Evolutionary conservation across 2,888 invertebrate species (phyloP).

Genomic region (Myopa testacea): DNA sequence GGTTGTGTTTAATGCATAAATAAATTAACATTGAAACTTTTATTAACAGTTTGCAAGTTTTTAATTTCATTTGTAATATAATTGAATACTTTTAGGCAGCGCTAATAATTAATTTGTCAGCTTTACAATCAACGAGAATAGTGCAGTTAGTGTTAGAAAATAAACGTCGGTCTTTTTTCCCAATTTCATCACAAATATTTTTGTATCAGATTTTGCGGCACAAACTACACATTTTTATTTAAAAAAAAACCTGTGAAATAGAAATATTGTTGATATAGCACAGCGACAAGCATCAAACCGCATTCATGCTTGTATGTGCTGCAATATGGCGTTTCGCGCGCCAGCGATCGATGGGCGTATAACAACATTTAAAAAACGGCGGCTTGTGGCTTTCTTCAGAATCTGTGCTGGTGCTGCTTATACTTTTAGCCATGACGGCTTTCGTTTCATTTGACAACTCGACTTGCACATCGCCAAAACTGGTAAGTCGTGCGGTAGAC

Average conservation of each 20-base stretch:
- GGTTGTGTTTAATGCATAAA: too few species aligned
- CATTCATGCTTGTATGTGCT: not conserved
- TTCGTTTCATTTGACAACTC: constrained; percentile 55
- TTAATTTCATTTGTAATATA: too few species aligned
- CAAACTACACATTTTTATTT: too few species aligned
- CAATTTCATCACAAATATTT: not conserved
- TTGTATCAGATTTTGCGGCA: too few species aligned
- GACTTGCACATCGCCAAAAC: constrained; percentile 63
- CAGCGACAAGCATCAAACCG: not conserved
- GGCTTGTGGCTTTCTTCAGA: constrained; percentile 56
- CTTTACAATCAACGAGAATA: not conserved
- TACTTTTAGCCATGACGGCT: constrained; percentile 53
- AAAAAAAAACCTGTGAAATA: too few species aligned
- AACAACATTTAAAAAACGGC: constrained; percentile 67
- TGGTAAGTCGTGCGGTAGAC: constrained; percentile 60
- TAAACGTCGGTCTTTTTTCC: constrained; percentile 49
- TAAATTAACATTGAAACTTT: too few species aligned
- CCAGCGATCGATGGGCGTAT: constrained; percentile 67
- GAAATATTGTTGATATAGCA: constrained; percentile 41
- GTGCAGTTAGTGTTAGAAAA: constrained; percentile 50
- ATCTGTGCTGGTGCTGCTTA: constrained; percentile 51
- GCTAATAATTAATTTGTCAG: too few species aligned
- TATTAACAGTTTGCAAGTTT: too few species aligned
- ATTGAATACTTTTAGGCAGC: too few species aligned
- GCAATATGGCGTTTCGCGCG: constrained; percentile 57